Percentiles rank a stretch among this genome's conserved stretches.
Conservation (phyloP, 2,113 vertebrate species). For the Macrotis lagotis region DNA sequence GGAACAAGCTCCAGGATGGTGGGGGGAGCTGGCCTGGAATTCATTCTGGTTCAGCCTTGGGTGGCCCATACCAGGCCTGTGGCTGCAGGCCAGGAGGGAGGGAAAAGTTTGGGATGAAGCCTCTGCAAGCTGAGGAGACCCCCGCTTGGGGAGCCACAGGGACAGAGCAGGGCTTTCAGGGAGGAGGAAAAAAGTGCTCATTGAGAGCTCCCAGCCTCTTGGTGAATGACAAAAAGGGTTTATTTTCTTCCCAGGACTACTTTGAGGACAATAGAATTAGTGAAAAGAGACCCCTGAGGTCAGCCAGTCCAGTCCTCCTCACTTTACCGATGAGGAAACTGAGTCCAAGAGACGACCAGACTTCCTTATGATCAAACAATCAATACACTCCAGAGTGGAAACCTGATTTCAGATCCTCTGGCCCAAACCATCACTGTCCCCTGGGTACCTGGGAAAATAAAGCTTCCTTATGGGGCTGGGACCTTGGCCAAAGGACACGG, state of each 20-base stretch:
- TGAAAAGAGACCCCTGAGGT: too few relatives aligned
- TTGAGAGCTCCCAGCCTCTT: not conserved
- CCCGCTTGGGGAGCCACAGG: not conserved
- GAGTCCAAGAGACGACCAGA: not conserved
- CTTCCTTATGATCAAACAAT: not conserved
- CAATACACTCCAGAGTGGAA: too few relatives aligned
- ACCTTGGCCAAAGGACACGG: not conserved
- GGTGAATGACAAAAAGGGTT: conserved; percentile 9
- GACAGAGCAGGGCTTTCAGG: conserved; percentile 25
- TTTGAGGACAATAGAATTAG: not conserved
- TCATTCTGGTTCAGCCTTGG: conserved; percentile 60
- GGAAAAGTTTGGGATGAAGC: conserved; percentile 4
- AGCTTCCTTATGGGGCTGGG: too few relatives aligned
- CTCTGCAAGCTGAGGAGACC: conserved; percentile 48
- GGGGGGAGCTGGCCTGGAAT: conserved; percentile 59
- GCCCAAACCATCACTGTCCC: not conserved
- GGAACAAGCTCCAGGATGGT: conserved; percentile 62
- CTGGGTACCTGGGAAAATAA: too few relatives aligned
- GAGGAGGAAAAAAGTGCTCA: conserved; percentile 24
- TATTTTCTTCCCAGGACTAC: too few relatives aligned
- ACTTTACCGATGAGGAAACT: not conserved
- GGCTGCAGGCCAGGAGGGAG: conserved; percentile 26
- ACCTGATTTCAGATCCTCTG: too few relatives aligned
- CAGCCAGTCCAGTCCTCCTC: too few relatives aligned
- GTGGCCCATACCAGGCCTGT: conserved; percentile 44